Percentiles rank a stretch among this genome's conserved stretches.
These are phyloP conservation scores for Thunnus albacares DNA, from an alignment of 2,797 vertebrate species.

Conservation along the genomic window DNA sequence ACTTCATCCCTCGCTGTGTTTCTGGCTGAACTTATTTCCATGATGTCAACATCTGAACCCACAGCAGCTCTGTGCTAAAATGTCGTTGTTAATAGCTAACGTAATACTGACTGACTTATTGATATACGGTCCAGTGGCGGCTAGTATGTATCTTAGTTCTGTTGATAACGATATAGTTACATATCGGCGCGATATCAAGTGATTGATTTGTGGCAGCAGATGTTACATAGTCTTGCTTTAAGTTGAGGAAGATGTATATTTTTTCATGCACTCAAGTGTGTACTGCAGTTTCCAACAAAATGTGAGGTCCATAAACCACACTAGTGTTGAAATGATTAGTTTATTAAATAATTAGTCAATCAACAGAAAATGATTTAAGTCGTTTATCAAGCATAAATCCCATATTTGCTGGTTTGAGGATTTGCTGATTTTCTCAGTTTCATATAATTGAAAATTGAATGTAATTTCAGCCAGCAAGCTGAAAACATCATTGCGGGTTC, in stretches of 20 bases:
- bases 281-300: neutral
- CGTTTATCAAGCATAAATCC: neutral
- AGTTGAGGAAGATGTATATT: neutral
- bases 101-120: too few relatives aligned
- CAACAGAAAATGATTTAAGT: neutral
- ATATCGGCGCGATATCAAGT: too few relatives aligned
- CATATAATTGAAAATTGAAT: neutral
- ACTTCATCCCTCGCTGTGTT: too few relatives aligned
- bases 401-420: neutral
- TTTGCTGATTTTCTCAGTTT: neutral
- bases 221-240: neutral
- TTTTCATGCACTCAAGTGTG: neutral
- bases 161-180: too few relatives aligned
- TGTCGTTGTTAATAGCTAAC: too few relatives aligned
- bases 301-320: neutral
- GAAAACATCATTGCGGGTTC: neutral
- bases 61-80: too few relatives aligned
- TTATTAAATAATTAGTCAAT: neutral
- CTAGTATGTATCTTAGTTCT: too few relatives aligned
- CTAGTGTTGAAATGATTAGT: neutral
- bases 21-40: too few relatives aligned
- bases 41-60: too few relatives aligned
- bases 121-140: too few relatives aligned
- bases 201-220: too few relatives aligned
- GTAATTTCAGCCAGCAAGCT: neutral